Evolutionary conservation across 2,797 vertebrate genomes (phyloP).

Genomic region (Ispidina picta): DNA sequence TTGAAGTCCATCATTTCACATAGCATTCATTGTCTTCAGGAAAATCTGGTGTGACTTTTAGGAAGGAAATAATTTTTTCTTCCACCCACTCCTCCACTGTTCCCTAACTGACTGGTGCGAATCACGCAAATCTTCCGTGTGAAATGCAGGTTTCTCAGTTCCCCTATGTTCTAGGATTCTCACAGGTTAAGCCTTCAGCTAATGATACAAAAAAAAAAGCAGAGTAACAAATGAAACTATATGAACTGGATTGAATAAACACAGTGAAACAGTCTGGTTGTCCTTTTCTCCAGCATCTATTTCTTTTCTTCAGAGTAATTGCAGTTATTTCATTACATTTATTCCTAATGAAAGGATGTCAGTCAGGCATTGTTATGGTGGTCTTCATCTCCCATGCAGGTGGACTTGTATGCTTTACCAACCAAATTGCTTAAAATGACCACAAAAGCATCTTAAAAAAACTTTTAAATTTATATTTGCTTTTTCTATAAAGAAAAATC

Average conservation of each 20-base stretch:
- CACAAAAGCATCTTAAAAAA: background rate
- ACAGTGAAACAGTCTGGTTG: background rate
- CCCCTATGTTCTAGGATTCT: background rate
- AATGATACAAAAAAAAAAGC: background rate
- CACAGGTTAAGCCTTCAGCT: background rate
- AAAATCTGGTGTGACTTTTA: background rate
- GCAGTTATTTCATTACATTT: background rate
- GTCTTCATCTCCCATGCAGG: background rate
- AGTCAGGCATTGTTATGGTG: background rate
- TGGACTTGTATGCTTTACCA: background rate
- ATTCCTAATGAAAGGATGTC: background rate
- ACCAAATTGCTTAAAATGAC: background rate
- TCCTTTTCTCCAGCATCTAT: background rate
- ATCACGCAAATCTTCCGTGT: rapidly evolving
- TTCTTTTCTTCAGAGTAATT: background rate
- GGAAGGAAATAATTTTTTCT: background rate
- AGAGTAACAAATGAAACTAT: background rate
- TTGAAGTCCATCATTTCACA: background rate
- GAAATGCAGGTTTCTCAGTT: background rate
- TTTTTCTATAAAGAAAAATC: background rate
- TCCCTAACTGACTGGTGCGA: background rate
- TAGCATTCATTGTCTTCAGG: background rate
- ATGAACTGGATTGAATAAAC: background rate
- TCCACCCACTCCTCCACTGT: background rate
- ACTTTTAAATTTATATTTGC: background rate